Conservation (phyloP, 2,888 invertebrate species). For the Ypsolopha scabrella region DNA sequence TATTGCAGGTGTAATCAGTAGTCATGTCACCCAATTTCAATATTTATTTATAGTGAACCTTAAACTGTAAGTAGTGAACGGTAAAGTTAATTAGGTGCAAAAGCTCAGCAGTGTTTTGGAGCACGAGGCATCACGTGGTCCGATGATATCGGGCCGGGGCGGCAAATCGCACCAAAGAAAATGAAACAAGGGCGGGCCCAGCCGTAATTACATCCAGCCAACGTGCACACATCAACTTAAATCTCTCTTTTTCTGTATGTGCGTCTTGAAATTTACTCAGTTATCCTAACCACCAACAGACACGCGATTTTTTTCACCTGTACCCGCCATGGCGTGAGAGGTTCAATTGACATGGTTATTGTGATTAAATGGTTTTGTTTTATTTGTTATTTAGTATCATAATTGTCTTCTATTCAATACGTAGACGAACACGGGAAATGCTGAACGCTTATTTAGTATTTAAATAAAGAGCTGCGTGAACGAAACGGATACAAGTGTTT, state of each 20-base stretch:
- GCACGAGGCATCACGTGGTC: constrained; percentile 25
- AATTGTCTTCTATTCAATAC: not conserved
- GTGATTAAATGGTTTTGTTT: not conserved
- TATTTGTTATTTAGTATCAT: not conserved
- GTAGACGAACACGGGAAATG: not conserved
- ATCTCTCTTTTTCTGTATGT: constrained; percentile 38
- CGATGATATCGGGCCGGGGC: constrained; percentile 38
- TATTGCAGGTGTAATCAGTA: too few species aligned
- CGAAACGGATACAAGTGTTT: not conserved
- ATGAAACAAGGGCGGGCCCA: constrained; percentile 44
- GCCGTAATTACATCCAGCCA: constrained; percentile 51
- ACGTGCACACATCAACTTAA: constrained; percentile 22
- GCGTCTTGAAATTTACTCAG: constrained; percentile 33
- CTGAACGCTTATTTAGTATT: not conserved
- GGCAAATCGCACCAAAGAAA: constrained; percentile 26
- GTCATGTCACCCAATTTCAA: too few species aligned
- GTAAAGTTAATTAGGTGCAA: constrained; percentile 47
- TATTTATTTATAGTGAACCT: too few species aligned
- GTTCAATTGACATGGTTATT: constrained; percentile 12
- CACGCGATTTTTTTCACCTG: constrained; percentile 35
- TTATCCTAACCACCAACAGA: constrained; percentile 50
- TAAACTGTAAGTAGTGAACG: not conserved
- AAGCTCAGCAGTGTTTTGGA: constrained; percentile 29
- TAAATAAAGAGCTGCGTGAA: too few species aligned
- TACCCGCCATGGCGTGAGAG: not conserved